Conservation (phyloP, 2,113 vertebrate species). For the Larimichthys polyactis region DNA sequence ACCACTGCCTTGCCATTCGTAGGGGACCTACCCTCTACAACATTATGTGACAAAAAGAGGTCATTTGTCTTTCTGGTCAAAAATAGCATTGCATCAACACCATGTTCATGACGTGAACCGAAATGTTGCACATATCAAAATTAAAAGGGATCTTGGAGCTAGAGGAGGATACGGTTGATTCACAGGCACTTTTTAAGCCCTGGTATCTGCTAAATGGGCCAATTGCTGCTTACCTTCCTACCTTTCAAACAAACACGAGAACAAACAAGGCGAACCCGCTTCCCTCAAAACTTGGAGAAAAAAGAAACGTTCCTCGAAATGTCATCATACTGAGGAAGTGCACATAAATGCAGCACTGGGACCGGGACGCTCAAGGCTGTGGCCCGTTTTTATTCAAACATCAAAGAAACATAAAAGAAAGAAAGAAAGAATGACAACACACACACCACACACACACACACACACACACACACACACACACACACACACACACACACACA, state of each 20-base stretch:
- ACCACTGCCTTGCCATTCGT: background rate
- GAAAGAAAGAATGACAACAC: constrained; percentile 27
- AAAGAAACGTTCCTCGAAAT: constrained; percentile 25
- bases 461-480: constrained; percentile 18
- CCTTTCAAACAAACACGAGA: constrained; percentile 21
- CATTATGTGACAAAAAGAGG: background rate
- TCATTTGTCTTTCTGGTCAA: no score
- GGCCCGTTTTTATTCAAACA: constrained; percentile 59
- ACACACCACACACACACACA: background rate
- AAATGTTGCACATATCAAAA: background rate
- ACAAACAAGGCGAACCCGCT: constrained; percentile 35
- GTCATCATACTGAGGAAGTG: constrained; percentile 41
- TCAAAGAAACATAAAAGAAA: constrained; percentile 69
- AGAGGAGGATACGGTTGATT: background rate
- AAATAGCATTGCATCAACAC: background rate
- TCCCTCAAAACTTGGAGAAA: constrained; percentile 7
- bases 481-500: background rate
- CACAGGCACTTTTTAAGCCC: constrained; percentile 9
- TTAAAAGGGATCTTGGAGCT: background rate
- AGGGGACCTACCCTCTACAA: background rate
- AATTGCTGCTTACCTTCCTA: constrained; percentile 18
- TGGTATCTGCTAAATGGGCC: constrained; percentile 9
- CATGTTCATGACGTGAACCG: background rate
- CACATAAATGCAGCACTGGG: constrained; percentile 44
- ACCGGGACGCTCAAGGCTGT: constrained; percentile 41